Evolutionary conservation across 2,113 vertebrate genomes (phyloP).

Genomic region (Peromyscus polionotus): DNA sequence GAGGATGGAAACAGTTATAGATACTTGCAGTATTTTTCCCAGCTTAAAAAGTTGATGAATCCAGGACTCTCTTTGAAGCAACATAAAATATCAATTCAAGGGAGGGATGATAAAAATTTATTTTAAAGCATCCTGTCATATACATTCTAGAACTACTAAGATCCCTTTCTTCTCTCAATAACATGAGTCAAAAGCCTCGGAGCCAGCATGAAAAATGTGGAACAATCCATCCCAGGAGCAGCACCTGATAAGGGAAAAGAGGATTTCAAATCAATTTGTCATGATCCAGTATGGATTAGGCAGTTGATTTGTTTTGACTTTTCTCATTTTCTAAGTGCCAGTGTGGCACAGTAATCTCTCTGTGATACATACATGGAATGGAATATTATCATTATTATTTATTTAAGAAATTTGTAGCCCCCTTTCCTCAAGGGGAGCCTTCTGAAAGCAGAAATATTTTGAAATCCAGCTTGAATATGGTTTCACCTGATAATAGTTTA

Average conservation of each 20-base stretch:
- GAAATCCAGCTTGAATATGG: constrained; percentile 57
- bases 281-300: constrained; percentile 82
- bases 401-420: constrained; percentile 69
- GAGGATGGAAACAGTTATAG: constrained; percentile 13
- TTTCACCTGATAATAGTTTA: constrained; percentile 75
- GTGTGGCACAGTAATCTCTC: constrained; percentile 73
- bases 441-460: constrained; percentile 78
- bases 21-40: constrained; percentile 60
- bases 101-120: constrained; percentile 74
- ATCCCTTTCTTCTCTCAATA: constrained; percentile 81
- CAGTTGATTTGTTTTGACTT: constrained; percentile 84
- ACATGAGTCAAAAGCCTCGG: constrained; percentile 72
- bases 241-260: constrained; percentile 75
- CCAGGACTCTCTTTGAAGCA: constrained; percentile 13
- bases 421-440: constrained; percentile 61
- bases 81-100: constrained; percentile 75
- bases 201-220: constrained; percentile 74
- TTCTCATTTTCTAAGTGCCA: constrained; percentile 83
- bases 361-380: constrained; percentile 70
- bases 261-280: constrained; percentile 82
- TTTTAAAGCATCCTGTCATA: constrained; percentile 77
- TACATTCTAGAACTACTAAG: constrained; percentile 71
- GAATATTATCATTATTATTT: constrained; percentile 82
- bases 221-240: constrained; percentile 73
- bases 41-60: constrained; percentile 59